Evolutionary conservation across 2,888 invertebrate genomes (phyloP).

Genomic region (Chorisops tibialis): DNA sequence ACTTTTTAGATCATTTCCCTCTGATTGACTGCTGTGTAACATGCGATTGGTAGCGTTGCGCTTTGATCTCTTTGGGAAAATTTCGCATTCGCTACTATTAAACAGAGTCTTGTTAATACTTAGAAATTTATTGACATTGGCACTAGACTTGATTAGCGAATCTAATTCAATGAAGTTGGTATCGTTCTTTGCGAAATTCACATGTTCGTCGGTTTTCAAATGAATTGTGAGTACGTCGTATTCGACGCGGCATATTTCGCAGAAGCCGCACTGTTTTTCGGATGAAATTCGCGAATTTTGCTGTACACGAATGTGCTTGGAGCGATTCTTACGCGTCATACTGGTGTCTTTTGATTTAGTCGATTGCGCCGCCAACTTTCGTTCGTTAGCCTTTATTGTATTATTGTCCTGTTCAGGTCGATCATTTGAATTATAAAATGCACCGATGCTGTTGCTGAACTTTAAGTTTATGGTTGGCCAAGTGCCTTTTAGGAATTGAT

Average conservation of each 20-base stretch:
- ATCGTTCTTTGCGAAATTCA: slow-evolving; percentile 69
- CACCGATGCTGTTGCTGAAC: slow-evolving; percentile 31
- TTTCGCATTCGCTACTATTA: slow-evolving; percentile 10
- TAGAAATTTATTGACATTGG: slow-evolving; percentile 67
- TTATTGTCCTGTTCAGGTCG: not conserved
- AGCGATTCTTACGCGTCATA: slow-evolving; percentile 50
- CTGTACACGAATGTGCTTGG: slow-evolving; percentile 32
- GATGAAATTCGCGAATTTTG: slow-evolving; percentile 37
- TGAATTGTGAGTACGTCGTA: slow-evolving; percentile 69
- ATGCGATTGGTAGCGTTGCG: slow-evolving; percentile 1
- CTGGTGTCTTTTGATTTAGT: slow-evolving; percentile 12
- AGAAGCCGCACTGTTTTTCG: slow-evolving; percentile 63
- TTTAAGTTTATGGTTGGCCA: slow-evolving; percentile 50
- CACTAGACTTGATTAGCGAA: slow-evolving; percentile 64
- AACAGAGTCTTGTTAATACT: slow-evolving; percentile 52
- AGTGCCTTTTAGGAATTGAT: slow-evolving; percentile 47
- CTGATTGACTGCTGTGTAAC: slow-evolving; percentile 4
- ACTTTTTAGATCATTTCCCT: not conserved
- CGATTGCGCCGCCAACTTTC: not conserved
- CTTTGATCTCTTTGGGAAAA: slow-evolving; percentile 17
- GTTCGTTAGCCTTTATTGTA: not conserved
- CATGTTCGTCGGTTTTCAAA: slow-evolving; percentile 69
- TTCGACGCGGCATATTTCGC: slow-evolving; percentile 76
- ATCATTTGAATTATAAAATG: slow-evolving; percentile 29
- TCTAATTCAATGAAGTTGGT: slow-evolving; percentile 73